phyloP scores from a whole-genome alignment of 2,113 vertebrate species.

The Eublepharis macularius region DNA sequence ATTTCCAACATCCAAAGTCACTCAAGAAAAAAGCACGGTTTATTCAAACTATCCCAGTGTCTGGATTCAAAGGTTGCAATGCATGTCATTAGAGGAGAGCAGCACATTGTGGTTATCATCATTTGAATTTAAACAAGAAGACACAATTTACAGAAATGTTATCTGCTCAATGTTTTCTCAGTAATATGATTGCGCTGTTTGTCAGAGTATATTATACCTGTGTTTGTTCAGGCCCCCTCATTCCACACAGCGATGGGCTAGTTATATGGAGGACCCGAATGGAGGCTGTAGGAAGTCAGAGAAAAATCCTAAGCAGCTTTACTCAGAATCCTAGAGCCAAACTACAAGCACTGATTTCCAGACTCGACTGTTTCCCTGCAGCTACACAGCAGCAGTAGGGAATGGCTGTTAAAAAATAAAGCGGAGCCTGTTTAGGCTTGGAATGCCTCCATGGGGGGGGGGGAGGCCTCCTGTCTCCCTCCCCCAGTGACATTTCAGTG shows the following conservation, averaged over 20 bases:
- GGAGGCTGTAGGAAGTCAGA: background rate
- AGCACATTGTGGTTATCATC: slow-evolving; percentile 11
- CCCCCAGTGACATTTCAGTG: too few species aligned
- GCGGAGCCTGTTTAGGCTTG: too few species aligned
- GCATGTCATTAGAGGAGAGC: slow-evolving; percentile 27
- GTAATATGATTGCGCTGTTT: background rate
- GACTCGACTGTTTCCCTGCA: too few species aligned
- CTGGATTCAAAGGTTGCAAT: slow-evolving; percentile 53
- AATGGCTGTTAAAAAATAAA: too few species aligned
- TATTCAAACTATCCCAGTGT: slow-evolving; percentile 32
- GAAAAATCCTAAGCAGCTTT: background rate
- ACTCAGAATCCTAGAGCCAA: background rate
- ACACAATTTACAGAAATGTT: slow-evolving; percentile 5
- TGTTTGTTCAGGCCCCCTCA: background rate
- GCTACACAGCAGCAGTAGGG: too few species aligned
- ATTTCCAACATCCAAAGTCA: slow-evolving; percentile 62
- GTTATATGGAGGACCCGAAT: background rate
- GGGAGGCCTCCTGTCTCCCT: too few species aligned
- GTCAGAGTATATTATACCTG: background rate
- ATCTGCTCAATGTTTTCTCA: slow-evolving; percentile 18
- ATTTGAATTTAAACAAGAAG: slow-evolving; percentile 21
- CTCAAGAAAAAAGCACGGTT: slow-evolving; percentile 32
- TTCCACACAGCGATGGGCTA: background rate
- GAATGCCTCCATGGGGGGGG: too few species aligned
- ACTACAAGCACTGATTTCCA: background rate